These are phyloP conservation scores for Hycleus phaleratus DNA, from an alignment of 1,140 invertebrate genomes.

Conservation along the genomic window DNA sequence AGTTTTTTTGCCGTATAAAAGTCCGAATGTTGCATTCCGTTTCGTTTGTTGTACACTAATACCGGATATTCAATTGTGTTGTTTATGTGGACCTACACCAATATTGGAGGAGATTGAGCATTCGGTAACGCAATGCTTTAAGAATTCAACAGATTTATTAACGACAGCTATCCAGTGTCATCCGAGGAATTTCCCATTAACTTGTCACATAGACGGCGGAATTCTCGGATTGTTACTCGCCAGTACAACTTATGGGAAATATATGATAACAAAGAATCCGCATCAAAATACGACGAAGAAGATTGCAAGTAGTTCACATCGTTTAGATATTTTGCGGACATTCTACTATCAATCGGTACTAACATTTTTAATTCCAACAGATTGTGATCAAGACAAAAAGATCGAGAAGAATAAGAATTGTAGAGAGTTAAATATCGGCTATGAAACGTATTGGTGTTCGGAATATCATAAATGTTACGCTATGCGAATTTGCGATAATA, in stretches of 20 bases:
- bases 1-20: constrained; percentile 73
- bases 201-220: constrained; percentile 52
- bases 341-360: constrained; percentile 60
- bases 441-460: constrained; percentile 73
- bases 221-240: constrained; percentile 63
- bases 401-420: constrained; percentile 16
- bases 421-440: constrained; percentile 34
- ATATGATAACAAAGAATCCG: constrained; percentile 57
- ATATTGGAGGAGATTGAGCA: constrained; percentile 63
- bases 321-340: constrained; percentile 60
- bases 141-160: constrained; percentile 58
- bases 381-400: constrained; percentile 21
- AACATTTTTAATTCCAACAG: constrained; percentile 36
- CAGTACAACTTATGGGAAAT: constrained; percentile 57
- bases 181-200: constrained; percentile 56
- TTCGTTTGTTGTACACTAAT: constrained; percentile 67
- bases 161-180: constrained; percentile 52
- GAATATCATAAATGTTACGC: constrained; percentile 81
- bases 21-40: constrained; percentile 74
- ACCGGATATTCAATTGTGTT: constrained; percentile 64
- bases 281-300: constrained; percentile 45
- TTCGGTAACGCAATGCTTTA: constrained; percentile 65
- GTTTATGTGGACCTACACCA: constrained; percentile 71
- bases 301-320: constrained; percentile 48
- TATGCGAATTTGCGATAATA: constrained; percentile 49